These are phyloP conservation scores for Limonius californicus DNA, from an alignment of 1,140 invertebrate species.

Conservation along the genomic window DNA sequence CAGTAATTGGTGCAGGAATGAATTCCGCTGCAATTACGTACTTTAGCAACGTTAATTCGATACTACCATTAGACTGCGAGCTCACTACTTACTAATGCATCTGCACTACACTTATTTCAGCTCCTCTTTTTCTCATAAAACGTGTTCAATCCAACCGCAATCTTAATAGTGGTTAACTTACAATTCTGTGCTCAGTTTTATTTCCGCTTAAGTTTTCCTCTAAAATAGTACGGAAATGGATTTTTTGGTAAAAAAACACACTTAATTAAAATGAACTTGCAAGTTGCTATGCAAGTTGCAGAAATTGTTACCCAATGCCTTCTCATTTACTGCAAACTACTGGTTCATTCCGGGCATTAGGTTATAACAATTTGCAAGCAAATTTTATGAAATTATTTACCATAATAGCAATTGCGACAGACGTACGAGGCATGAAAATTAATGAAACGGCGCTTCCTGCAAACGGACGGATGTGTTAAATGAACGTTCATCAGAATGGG, in stretches of 20 bases:
- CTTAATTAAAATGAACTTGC: too few species aligned
- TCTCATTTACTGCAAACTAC: too few species aligned
- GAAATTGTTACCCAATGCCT: too few species aligned
- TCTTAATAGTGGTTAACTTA: not conserved
- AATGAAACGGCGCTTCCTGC: constrained; percentile 22
- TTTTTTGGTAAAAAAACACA: too few species aligned
- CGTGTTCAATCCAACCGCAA: not conserved
- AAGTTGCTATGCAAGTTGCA: too few species aligned
- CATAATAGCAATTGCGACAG: constrained; percentile 3
- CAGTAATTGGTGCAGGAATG: not conserved
- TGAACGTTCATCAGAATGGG: constrained; percentile 24
- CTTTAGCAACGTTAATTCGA: not conserved
- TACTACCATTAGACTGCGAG: not conserved
- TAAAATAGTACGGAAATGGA: too few species aligned
- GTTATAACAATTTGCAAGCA: not conserved
- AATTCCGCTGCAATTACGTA: not conserved
- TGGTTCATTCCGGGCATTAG: too few species aligned
- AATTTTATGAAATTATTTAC: constrained; percentile 12
- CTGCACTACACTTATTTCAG: not conserved
- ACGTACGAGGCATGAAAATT: constrained; percentile 20
- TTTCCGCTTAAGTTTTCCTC: too few species aligned
- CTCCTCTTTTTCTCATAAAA: not conserved
- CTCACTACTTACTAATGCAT: not conserved
- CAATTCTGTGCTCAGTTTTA: too few species aligned
- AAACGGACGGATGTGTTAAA: constrained; percentile 21